A percentile compares a stretch with the other conserved stretches of the same genome.
Evolutionary conservation across 2,113 vertebrate genomes (phyloP).

Genomic region (Elgaria multicarinata): DNA sequence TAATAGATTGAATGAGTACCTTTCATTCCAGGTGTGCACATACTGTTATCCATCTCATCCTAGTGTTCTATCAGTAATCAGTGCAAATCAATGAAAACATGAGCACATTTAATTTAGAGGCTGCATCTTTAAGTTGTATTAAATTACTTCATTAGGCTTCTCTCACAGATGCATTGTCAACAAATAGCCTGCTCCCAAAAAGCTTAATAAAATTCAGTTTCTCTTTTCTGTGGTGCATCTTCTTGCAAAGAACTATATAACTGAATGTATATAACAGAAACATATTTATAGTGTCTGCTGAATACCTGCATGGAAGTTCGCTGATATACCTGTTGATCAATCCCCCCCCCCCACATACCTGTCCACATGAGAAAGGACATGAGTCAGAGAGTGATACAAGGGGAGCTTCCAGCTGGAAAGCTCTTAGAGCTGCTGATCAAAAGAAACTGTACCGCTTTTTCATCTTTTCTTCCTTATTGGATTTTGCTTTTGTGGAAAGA

Average conservation of each 20-base stretch:
- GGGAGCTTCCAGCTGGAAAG: too few species aligned
- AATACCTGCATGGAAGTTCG: not conserved
- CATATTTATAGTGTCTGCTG: not conserved
- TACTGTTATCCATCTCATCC: not conserved
- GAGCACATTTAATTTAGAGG: not conserved
- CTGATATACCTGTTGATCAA: not conserved
- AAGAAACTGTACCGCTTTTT: too few species aligned
- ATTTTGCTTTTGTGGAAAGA: too few species aligned
- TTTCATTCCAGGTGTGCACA: not conserved
- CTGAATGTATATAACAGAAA: not conserved
- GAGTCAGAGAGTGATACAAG: too few species aligned
- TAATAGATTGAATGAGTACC: not conserved
- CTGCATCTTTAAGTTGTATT: conserved; percentile 8
- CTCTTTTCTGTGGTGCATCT: not conserved
- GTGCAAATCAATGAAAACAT: not conserved
- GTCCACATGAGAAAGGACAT: too few species aligned
- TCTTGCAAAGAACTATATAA: conserved; percentile 4
- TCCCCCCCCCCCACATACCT: too few species aligned
- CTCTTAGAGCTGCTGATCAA: too few species aligned
- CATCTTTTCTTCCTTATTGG: too few species aligned
- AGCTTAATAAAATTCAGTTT: not conserved
- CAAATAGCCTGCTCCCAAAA: not conserved
- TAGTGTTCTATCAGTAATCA: not conserved
- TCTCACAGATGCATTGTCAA: not conserved
- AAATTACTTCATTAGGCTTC: not conserved